Base-by-base conservation (phyloP, 2,113 vertebrate species). In the Helogale parvula region DNA sequence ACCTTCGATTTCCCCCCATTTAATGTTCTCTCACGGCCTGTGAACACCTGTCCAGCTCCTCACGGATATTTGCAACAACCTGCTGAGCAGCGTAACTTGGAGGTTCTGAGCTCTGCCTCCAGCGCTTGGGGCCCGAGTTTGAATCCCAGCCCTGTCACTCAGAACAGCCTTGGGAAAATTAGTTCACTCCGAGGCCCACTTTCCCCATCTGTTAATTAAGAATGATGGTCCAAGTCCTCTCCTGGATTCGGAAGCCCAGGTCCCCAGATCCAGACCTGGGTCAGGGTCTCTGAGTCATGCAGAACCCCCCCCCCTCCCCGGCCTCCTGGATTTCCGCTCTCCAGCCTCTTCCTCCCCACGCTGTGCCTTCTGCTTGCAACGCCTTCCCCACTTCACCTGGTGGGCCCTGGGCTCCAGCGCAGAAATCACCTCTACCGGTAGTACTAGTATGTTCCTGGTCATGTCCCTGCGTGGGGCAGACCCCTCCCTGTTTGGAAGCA, bases 261-360 rank as follows among this genome's bases (percentile, higher is more conserved):
- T 35, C 41, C 77, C 84, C 66, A 57, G 25, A 33, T 8, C 16
- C 15, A 23, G 0, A 8, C 31, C 23, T 33, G 21, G 33, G 21
- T 63, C 60, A 72, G 38, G 38, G 60, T 54, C 60, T 31, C 81
- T 25, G 92, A 81, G 45, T 63, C 31, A 65, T 9, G 14, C 21
- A 45, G 45, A 27, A 47, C 66, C 7, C 19, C 74, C 57, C 38
- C 38, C 38, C 38, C 38, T 4, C 38, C 38, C 41, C 3, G 4
- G 60, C 12, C n/a, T 23, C 41, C 16, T 1, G 25, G 35, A 19
- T 10, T 45, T 3, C 29, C n/a, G 31, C 35, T 38, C 19, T 66
- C 4, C 3, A 5, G 17, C 33, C 33, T 6, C 21, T 2, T n/a
- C 9, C 31, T 52, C 35, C 31, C 35, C 27, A 0, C 0, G 0